phyloP scores from a whole-genome alignment of 2,113 vertebrate species.

The Meriones unguiculatus region DNA sequence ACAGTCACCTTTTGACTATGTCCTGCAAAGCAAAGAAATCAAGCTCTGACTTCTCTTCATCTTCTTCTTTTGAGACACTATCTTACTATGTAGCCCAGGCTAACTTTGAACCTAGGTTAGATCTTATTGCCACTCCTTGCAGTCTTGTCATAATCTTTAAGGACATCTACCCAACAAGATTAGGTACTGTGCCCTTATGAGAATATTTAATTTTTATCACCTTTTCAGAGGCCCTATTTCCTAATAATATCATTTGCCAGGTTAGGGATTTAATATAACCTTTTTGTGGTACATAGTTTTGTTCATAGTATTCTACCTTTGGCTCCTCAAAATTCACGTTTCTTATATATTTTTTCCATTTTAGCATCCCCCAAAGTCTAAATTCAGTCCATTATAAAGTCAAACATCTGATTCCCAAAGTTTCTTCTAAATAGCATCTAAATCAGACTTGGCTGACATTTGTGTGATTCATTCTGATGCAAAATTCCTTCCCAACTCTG shows the following conservation, averaged over 20 bases:
- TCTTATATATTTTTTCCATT: neutral
- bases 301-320: neutral
- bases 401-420: neutral
- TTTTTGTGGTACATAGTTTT: neutral
- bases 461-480: slow-evolving; percentile 1
- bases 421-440: neutral
- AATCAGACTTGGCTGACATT: slow-evolving; percentile 14
- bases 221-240: neutral
- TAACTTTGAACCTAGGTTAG: neutral
- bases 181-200: neutral
- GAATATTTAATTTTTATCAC: neutral
- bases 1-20: neutral
- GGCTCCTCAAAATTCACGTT: neutral
- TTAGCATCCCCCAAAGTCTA: neutral
- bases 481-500: neutral
- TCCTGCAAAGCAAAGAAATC: neutral
- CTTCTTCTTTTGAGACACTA: neutral
- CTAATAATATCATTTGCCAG: neutral
- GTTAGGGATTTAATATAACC: neutral
- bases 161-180: neutral
- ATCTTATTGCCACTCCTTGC: neutral
- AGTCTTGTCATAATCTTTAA: neutral
- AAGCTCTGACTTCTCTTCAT: neutral
- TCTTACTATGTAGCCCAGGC: neutral
- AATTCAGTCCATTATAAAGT: neutral